phyloP scores from a whole-genome alignment of 2,888 invertebrate species.

The Lepas anatifera region DNA sequence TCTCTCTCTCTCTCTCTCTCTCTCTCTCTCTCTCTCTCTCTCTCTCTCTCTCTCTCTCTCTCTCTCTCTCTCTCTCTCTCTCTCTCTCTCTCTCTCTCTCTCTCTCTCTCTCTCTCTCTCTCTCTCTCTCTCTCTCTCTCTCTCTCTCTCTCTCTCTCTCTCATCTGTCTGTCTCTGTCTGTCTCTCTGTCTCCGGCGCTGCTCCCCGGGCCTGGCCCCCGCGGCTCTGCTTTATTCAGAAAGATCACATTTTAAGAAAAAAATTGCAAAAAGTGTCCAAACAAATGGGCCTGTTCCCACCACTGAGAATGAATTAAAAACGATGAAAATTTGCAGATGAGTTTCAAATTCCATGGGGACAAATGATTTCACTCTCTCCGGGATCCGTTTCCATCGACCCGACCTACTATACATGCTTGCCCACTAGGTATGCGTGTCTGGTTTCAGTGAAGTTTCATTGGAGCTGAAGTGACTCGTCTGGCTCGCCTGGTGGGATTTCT shows the following conservation, averaged over 20 bases:
- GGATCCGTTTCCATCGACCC: no score
- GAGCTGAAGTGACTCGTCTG: not conserved
- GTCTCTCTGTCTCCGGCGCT: not conserved
- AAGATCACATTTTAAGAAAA: no score
- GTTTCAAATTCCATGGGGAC: no score
- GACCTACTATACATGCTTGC: no score
- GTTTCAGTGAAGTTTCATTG: no score
- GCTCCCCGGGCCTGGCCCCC: not conserved
- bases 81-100: not conserved
- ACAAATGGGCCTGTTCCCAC: no score
- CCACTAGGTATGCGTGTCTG: no score
- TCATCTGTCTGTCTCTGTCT: not conserved
- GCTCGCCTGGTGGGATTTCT: not conserved
- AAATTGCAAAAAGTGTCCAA: no score
- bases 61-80: not conserved
- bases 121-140: not conserved
- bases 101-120: not conserved
- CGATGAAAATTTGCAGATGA: no score
- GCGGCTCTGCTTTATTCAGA: not conserved
- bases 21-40: slow-evolving; percentile 2
- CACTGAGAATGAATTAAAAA: no score
- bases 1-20: slow-evolving; percentile 10
- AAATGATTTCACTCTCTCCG: no score
- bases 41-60: not conserved
- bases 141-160: not conserved